Evolutionary conservation across 2,797 vertebrate species (phyloP).

Genomic region (Orientallactaga sibirica): DNA sequence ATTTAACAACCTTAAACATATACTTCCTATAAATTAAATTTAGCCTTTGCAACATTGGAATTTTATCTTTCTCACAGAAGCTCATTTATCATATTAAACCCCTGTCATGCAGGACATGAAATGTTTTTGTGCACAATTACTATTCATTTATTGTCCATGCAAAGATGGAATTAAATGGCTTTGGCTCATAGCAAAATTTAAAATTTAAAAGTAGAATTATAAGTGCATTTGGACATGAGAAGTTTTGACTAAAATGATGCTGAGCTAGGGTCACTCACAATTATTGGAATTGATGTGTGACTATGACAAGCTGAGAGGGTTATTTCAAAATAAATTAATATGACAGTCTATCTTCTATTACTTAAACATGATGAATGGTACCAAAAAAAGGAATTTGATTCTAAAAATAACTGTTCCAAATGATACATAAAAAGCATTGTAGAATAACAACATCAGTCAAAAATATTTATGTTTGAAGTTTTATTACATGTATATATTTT

Average conservation of each 20-base stretch:
- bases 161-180: conserved; percentile 43
- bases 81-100: conserved; percentile 64
- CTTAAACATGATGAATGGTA: conserved; percentile 67
- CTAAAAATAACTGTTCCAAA: conserved; percentile 47
- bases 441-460: conserved; percentile 32
- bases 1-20: conserved; percentile 56
- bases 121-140: conserved; percentile 56
- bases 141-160: conserved; percentile 45
- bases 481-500: too few relatives aligned
- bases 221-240: too few relatives aligned
- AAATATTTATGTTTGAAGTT: background rate
- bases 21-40: conserved; percentile 69
- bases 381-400: conserved; percentile 76
- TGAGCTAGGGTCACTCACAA: conserved; percentile 25
- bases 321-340: conserved; percentile 71
- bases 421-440: conserved; percentile 56
- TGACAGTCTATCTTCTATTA: conserved; percentile 62
- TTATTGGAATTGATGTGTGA: conserved; percentile 48
- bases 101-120: conserved; percentile 42
- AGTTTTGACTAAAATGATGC: conserved; percentile 33
- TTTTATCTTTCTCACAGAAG: conserved; percentile 52
- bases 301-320: conserved; percentile 28
- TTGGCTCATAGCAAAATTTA: conserved; percentile 52
- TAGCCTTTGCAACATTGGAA: conserved; percentile 42
- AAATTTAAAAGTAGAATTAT: background rate